phyloP scores from a whole-genome alignment of 2,888 invertebrate genomes.

The Drosophila ustulata region DNA sequence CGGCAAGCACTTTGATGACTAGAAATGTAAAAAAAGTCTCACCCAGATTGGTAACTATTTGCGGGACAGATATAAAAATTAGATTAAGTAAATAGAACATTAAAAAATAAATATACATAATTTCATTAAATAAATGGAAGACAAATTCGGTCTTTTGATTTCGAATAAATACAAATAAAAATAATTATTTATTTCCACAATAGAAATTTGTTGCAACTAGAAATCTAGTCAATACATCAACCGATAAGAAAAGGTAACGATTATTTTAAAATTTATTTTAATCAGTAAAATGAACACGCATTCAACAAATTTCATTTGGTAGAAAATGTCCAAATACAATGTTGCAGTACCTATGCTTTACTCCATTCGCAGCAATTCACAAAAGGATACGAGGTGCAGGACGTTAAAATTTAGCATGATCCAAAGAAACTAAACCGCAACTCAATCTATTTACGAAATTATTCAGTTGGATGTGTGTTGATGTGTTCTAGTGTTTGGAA shows the following conservation, averaged over 20 bases:
- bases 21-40: constrained; percentile 2
- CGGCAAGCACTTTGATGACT: constrained; percentile 23
- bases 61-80: not conserved
- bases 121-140: no score
- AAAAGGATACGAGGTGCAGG: constrained; percentile 9
- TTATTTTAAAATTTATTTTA: constrained; percentile 1
- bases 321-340: constrained; percentile 17
- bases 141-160: no score
- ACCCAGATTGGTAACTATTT: no score
- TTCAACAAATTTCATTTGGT: constrained; percentile 30
- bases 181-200: no score
- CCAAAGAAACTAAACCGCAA: constrained; percentile 36
- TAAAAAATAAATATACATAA: no score
- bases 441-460: constrained; percentile 2
- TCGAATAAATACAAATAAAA: no score
- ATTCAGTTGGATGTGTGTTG: constrained; percentile 20
- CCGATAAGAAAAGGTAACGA: no score
- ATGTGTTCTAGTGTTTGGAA: not conserved
- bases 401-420: constrained; percentile 55
- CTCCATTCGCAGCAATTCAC: not conserved
- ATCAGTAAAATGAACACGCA: constrained; percentile 25
- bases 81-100: no score
- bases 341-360: constrained; percentile 15
- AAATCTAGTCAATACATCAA: no score
- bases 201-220: no score